Evolutionary conservation across 1,140 invertebrate species (phyloP), one percentile per base, ranked within the genome.

Genomic region (Chironomus striatipennis): DNA sequence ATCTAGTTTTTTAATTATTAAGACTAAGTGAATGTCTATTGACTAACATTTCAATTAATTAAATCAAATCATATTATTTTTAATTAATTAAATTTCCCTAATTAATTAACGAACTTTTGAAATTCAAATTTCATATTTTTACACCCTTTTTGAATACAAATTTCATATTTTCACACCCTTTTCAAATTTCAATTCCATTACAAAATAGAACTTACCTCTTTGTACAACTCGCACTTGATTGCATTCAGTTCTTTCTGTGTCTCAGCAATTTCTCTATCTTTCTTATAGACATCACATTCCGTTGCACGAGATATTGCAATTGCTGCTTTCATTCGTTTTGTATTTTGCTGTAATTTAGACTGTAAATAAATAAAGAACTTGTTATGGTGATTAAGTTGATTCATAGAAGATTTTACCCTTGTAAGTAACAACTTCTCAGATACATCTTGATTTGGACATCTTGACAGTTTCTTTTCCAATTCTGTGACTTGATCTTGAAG

Each of bases 271-370:
- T 78, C 77, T 6, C 76, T 34, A 2, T 76, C 76, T 34, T 81
- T 78, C 10, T 74, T 73, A 70, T 77, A 79, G 34, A 81, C 80
- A 17, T 80, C 81, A 1, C 78, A 76, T 43, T 79, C 77, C n/a
- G 78, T 77, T 7, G 77, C 79, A 74, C 76, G 78, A 6, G 81
- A 74, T 75, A 82, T 81, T 7, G 81, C 81, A 65, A 76, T 76
- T 0, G 82, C 76, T 1, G 81, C 80, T 75, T 80, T 81, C 5
- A 82, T 73, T 47, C 80, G 81, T 9, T 80, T 80, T 42, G 80
- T 78, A 76, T 81, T 82, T 24, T 77, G 77, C 0, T 76, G 78
- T 4, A 82, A 43, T 0, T 74, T 76, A 9, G 80, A 77, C 80
- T 77, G 65, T 57, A n/a, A 57, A 34, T 12, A 57, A 1, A 1